phyloP scores from a whole-genome alignment of 2,888 invertebrate species.

The Phrixothrix hirtus region DNA sequence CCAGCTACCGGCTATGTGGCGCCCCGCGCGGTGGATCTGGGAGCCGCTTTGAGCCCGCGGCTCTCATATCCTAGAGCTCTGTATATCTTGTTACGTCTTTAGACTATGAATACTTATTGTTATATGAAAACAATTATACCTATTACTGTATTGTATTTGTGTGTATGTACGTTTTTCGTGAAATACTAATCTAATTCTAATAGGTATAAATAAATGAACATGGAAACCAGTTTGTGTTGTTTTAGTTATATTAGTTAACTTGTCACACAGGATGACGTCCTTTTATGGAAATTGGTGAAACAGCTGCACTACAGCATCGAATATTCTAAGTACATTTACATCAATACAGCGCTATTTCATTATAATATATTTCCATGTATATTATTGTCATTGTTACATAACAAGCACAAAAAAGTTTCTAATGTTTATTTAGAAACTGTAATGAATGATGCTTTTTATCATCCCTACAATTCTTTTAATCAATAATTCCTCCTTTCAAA shows the following conservation, averaged over 20 bases:
- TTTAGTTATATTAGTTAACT: conserved; percentile 20
- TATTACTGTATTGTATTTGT: conserved; percentile 54
- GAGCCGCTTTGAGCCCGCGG: conserved; percentile 51
- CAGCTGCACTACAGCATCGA: conserved; percentile 36
- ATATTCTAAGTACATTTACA: conserved; percentile 42
- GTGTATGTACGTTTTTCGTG: conserved; percentile 56
- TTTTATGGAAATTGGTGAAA: conserved; percentile 43
- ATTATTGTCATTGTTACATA: conserved; percentile 29
- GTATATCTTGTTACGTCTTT: conserved; percentile 54
- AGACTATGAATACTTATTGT: conserved; percentile 48
- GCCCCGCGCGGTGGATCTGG: conserved; percentile 45
- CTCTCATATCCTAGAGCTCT: conserved; percentile 46
- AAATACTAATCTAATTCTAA: conserved; percentile 45
- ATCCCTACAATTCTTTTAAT: too few relatives aligned
- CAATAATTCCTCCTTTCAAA: too few relatives aligned
- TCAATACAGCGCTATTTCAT: conserved; percentile 40
- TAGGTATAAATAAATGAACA: conserved; percentile 42
- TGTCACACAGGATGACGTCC: conserved; percentile 30
- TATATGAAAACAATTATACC: conserved; percentile 40
- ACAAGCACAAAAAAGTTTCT: too few relatives aligned
- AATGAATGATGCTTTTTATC: too few relatives aligned
- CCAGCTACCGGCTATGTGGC: conserved; percentile 34
- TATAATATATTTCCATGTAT: conserved; percentile 37
- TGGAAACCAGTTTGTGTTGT: conserved; percentile 34
- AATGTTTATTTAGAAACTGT: too few relatives aligned